Conservation (phyloP, 2,113 vertebrate species). For the Megalops atlanticus region DNA sequence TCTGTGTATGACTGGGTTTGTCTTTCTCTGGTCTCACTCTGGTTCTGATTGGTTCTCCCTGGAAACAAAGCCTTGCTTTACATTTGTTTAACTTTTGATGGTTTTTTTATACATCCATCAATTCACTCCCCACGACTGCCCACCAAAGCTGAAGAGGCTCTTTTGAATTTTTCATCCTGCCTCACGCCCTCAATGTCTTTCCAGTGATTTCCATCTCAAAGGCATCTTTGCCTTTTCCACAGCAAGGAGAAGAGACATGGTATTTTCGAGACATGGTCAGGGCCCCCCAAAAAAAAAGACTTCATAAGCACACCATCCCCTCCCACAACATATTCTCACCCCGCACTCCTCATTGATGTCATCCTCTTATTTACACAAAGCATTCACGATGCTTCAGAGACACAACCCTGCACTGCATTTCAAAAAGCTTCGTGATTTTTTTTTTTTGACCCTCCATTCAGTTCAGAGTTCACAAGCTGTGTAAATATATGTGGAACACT, state of each 20-base stretch:
- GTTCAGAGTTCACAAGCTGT: neutral
- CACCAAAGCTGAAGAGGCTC: conserved; percentile 48
- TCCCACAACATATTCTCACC: neutral
- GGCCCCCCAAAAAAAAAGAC: neutral
- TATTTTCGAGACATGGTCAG: conserved; percentile 44
- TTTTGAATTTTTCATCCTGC: conserved; percentile 45
- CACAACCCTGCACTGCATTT: neutral
- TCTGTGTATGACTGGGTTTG: neutral
- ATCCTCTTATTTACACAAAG: neutral
- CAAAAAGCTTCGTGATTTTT: neutral
- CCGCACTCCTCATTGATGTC: neutral
- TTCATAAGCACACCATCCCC: neutral
- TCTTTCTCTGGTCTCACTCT: no score
- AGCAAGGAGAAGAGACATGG: neutral
- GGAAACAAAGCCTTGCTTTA: neutral
- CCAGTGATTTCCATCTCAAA: conserved; percentile 55
- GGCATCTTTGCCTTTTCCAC: conserved; percentile 33
- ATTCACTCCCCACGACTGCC: conserved; percentile 33
- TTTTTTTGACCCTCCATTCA: neutral
- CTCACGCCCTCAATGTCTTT: conserved; percentile 40
- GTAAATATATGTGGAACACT: neutral
- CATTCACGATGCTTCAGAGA: neutral
- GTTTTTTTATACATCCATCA: neutral
- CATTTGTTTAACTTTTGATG: conserved; percentile 30
- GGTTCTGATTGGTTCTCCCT: no score